Evolutionary conservation across 2,797 vertebrate species (phyloP), one percentile per base, ranked within the genome.

Genomic region (Channa striata): DNA sequence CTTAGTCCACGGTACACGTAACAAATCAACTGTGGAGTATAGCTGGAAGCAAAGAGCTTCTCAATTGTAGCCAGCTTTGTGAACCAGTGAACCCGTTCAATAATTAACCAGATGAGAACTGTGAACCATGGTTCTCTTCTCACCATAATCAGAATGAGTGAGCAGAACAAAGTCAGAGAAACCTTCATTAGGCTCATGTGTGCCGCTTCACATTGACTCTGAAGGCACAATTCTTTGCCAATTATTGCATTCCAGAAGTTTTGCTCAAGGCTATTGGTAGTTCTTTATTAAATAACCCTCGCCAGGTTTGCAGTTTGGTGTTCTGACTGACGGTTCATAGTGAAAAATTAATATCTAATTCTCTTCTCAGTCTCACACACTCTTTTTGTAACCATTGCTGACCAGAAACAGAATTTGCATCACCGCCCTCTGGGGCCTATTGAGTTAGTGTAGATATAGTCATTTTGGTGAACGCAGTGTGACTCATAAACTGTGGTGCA

Each of bases 251-350:
- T 75, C 82, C 77, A 76, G 86, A 89, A 87, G 74, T 69, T 81
- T 58, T 48, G 67, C 83, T 80, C 48, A 66, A 86, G 87, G 87
- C 87, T 89, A 51, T n/a, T 77, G 75, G 73, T 78, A 82, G 54
- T 84, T 87, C 83, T 83, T 90, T 79, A 86, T 85, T 89, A 89
- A 89, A 92, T 91, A 89, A 91, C 91, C 77, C 66, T 72, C 68
- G 76, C 78, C 70, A 84, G 83, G 78, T 73, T 46, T 67, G 62
- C 68, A 76, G 77, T 61, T 71, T 72, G 49, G 52, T 63, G 64
- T 74, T 74, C 68, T 89, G 85, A 86, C 80, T 89, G 90, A 91
- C 85, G 83, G 74, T 78, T 85, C 44, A 25, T 58, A 25, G 61
- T 90, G 64, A 88, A 93, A 89, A 78, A 89, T 84, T 66, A 16